phyloP scores from a whole-genome alignment of 2,797 vertebrate genomes.

The Eutrigla gurnardus region DNA sequence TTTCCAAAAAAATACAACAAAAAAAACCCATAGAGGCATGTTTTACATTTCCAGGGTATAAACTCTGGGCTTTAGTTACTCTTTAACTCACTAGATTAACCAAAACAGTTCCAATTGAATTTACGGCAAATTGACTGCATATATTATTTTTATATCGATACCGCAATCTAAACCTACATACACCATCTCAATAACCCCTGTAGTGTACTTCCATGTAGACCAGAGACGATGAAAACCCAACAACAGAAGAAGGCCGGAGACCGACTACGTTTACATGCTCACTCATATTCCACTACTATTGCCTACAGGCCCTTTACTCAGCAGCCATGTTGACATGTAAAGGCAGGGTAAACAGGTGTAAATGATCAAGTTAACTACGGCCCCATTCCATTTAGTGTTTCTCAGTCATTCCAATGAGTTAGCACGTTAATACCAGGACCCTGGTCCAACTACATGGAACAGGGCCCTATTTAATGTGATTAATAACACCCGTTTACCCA shows the following conservation, averaged over 20 bases:
- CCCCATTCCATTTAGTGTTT: too few species aligned
- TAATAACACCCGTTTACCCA: too few species aligned
- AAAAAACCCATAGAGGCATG: neutral
- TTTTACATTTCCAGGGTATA: neutral
- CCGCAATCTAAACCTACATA: neutral
- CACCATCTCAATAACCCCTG: neutral
- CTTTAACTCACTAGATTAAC: constrained; percentile 1
- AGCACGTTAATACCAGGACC: too few species aligned
- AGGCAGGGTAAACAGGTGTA: too few species aligned
- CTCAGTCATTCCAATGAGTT: too few species aligned
- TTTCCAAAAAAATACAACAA: neutral
- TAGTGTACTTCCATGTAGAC: constrained; percentile 6
- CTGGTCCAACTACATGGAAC: too few species aligned
- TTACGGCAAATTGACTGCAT: neutral
- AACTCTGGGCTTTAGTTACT: neutral
- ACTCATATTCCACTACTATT: too few species aligned
- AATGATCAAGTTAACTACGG: too few species aligned
- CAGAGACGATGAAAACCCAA: neutral
- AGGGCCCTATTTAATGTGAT: too few species aligned
- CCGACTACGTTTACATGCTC: neutral
- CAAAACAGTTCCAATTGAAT: neutral
- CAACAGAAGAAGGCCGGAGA: neutral
- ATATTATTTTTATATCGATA: neutral
- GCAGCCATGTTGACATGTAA: too few species aligned
- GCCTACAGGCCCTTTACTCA: too few species aligned